Evolutionary conservation across 1,140 invertebrate genomes (phyloP), one percentile per base, ranked within the genome.

Genomic region (Steinernema khuongi): DNA sequence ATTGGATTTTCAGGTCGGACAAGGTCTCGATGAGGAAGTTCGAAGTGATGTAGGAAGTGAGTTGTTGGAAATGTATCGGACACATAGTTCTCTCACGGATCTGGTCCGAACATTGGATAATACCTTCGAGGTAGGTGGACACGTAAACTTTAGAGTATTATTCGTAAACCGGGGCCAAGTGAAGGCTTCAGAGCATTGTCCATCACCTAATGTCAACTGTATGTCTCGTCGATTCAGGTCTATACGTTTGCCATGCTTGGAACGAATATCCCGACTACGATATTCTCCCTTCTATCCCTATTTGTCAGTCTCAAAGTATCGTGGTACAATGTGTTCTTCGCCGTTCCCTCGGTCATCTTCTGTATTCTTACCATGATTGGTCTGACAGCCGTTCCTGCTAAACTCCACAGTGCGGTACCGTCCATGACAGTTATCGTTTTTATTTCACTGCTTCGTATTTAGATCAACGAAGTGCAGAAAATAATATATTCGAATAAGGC

Each of bases 201-300:
- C n/a, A n/a, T n/a, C n/a, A n/a, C n/a, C n/a, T n/a, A n/a, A n/a
- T n/a, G n/a, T n/a, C n/a, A n/a, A n/a, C n/a, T n/a, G n/a, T n/a
- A n/a, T n/a, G n/a, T n/a, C n/a, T n/a, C n/a, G 4, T 41, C 7
- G 36, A 7, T 41, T 60, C 19, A 60, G 50, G 50, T 60, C 7
- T 60, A 60, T 22, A 60, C 50, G 26, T 60, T 60, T 60, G 50
- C 50, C 14, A 60, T 60, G 50, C 14, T 60, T 17, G 50, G 50
- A 11, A 17, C 50, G 4, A 60, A 60, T 22, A 60, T 60, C 26
- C 50, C 50, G 26, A 60, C 50, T 7, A 60, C 50, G 11, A 60
- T 60, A 60, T 60, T 60, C 50, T 17, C 50, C 4, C 19, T 60
- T 2, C 22, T 60, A 22, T 14, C 50, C 26, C 19, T 60, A 4